phyloP scores from a whole-genome alignment of 2,888 invertebrate species.

The Melanchra persicariae region DNA sequence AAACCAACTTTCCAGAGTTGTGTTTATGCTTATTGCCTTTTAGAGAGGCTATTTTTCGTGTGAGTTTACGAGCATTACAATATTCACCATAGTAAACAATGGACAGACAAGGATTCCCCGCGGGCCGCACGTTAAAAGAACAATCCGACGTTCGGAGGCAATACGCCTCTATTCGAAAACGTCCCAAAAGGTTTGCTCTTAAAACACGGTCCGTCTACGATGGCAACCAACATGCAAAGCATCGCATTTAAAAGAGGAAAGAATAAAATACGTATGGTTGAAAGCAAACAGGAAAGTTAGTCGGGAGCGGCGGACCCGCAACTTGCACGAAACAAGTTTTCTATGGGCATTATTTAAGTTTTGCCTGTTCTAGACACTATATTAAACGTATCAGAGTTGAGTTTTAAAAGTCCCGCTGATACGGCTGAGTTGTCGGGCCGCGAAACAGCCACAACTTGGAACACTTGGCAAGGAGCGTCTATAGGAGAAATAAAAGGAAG shows the following conservation, averaged over 20 bases:
- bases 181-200: conserved; percentile 83
- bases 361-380: conserved; percentile 82
- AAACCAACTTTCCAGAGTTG: conserved; percentile 79
- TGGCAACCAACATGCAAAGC: conserved; percentile 85
- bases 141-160: conserved; percentile 79
- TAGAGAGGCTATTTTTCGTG: conserved; percentile 74
- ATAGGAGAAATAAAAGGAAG: conserved; percentile 86
- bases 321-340: conserved; percentile 82
- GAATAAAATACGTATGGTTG: conserved; percentile 81
- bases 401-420: conserved; percentile 86
- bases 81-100: conserved; percentile 79
- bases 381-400: conserved; percentile 84
- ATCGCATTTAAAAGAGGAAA: conserved; percentile 82
- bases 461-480: conserved; percentile 85
- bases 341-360: conserved; percentile 87
- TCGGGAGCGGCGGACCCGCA: conserved; percentile 75
- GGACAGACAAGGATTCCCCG: conserved; percentile 69
- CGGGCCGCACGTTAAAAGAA: conserved; percentile 78
- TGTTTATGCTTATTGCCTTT: conserved; percentile 84
- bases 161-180: conserved; percentile 83
- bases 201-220: conserved; percentile 80
- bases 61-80: conserved; percentile 74
- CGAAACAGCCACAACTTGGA: conserved; percentile 81
- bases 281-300: conserved; percentile 85
- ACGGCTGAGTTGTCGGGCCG: conserved; percentile 80